Percentiles rank a stretch among this genome's conserved stretches.
phyloP scores from a whole-genome alignment of 2,797 vertebrate genomes.

The Discoglossus pictus region DNA sequence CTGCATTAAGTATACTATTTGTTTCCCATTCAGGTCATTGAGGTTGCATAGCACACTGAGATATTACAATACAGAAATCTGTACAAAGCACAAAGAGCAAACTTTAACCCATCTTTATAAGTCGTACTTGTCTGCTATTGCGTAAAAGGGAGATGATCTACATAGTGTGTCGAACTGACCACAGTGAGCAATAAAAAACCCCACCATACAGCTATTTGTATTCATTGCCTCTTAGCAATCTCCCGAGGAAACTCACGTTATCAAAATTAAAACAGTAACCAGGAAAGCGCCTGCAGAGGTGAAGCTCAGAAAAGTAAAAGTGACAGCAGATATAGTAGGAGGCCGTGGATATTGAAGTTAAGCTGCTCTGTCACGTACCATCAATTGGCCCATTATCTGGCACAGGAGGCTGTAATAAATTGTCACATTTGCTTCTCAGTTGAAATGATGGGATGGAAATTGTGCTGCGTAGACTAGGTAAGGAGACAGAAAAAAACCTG shows the following conservation, averaged over 20 bases:
- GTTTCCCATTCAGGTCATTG: too few relatives aligned
- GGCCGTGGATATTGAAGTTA: conserved; percentile 64
- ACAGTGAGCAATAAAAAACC: neutral
- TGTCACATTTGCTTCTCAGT: conserved; percentile 71
- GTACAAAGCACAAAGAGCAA: too few relatives aligned
- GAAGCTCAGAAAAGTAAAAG: conserved; percentile 63
- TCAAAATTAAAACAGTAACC: conserved; percentile 63
- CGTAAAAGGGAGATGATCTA: too few relatives aligned
- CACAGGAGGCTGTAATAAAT: conserved; percentile 70
- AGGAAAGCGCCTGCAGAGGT: conserved; percentile 58
- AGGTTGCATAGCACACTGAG: too few relatives aligned
- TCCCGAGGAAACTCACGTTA: conserved; percentile 56
- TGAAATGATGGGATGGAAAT: conserved; percentile 68
- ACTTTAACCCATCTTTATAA: too few relatives aligned
- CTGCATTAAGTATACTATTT: too few relatives aligned
- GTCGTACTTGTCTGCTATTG: too few relatives aligned
- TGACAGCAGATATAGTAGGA: conserved; percentile 64
- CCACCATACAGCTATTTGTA: conserved; percentile 55
- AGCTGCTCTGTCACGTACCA: conserved; percentile 69
- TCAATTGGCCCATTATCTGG: conserved; percentile 70
- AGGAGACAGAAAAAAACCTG: conserved; percentile 28
- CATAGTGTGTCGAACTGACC: neutral
- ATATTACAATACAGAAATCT: too few relatives aligned
- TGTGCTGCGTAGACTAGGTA: conserved; percentile 58
- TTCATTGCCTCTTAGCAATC: conserved; percentile 54